phyloP scores from a whole-genome alignment of 1,140 invertebrate species.

The Hyposmocoma kahamanoa region DNA sequence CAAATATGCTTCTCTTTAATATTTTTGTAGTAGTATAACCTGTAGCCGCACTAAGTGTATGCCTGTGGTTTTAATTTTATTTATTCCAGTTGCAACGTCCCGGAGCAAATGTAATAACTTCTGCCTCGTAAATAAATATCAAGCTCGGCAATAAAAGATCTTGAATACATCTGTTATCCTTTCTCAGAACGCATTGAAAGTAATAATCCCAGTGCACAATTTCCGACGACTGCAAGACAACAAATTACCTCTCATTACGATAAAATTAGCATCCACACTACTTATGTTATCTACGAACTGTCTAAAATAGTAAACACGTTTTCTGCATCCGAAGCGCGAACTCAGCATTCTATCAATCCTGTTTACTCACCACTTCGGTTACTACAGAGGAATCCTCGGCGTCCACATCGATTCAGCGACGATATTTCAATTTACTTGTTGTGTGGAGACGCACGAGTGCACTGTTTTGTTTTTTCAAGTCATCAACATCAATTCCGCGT shows the following conservation, averaged over 20 bases:
- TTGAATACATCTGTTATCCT: too few species aligned
- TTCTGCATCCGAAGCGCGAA: constrained; percentile 10
- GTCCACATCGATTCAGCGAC: constrained; percentile 14
- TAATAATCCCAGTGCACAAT: too few species aligned
- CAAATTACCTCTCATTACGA: constrained; percentile 12
- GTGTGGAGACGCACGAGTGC: constrained; percentile 10
- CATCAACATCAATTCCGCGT: constrained; percentile 28
- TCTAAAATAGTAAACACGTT: constrained; percentile 17
- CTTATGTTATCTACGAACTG: neutral
- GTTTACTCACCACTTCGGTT: constrained; percentile 30
- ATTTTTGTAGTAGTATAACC: too few species aligned
- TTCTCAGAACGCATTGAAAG: too few species aligned
- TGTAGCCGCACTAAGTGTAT: too few species aligned
- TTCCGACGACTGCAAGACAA: too few species aligned
- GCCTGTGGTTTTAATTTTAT: too few species aligned
- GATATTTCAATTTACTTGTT: constrained; percentile 10
- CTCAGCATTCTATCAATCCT: constrained; percentile 20
- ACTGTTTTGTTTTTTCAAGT: constrained; percentile 17
- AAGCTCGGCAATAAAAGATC: too few species aligned
- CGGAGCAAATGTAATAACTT: too few species aligned
- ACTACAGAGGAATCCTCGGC: constrained; percentile 16
- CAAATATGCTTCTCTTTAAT: too few species aligned
- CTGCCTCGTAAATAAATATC: too few species aligned
- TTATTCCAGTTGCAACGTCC: too few species aligned
- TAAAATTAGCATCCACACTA: constrained; percentile 6